Percentiles rank a stretch among this genome's conserved stretches.
phyloP scores from a whole-genome alignment of 2,888 invertebrate genomes.

The Stenodera caucasica region DNA sequence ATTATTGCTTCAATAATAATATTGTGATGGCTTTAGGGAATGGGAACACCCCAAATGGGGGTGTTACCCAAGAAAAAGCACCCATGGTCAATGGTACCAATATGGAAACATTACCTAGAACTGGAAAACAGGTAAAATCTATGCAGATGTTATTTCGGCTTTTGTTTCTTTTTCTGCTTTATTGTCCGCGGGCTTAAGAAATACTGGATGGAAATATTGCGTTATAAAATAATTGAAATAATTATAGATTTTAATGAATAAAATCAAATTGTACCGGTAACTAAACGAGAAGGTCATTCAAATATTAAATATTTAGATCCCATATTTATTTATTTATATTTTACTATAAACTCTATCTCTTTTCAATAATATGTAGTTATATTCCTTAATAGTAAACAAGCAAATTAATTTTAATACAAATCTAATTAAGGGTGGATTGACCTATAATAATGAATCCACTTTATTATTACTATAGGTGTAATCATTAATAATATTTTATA shows the following conservation, averaged over 20 bases:
- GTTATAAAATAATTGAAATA: not conserved
- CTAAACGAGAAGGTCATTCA: not conserved
- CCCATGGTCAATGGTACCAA: constrained; percentile 64
- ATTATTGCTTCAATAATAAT: not conserved
- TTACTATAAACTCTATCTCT: not conserved
- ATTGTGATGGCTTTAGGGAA: constrained; percentile 53
- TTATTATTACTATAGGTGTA: too few relatives aligned
- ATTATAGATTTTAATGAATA: not conserved
- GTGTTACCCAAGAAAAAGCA: constrained; percentile 58
- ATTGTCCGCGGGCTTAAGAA: too few relatives aligned
- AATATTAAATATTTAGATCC: not conserved
- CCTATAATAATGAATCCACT: not conserved
- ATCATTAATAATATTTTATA: too few relatives aligned
- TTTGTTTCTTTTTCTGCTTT: too few relatives aligned
- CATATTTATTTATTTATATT: not conserved
- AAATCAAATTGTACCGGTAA: not conserved
- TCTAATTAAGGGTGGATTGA: not conserved
- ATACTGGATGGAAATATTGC: not conserved
- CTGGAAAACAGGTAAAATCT: constrained; percentile 61
- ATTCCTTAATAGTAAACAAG: not conserved
- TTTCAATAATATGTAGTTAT: not conserved
- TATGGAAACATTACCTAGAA: constrained; percentile 62
- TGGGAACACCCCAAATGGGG: constrained; percentile 54
- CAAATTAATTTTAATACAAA: not conserved
- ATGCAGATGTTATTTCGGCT: constrained; percentile 12